A percentile compares a stretch with the other conserved stretches of the same genome.
Evolutionary conservation across 2,797 vertebrate species (phyloP).

Genomic region (Takifugu rubripes): DNA sequence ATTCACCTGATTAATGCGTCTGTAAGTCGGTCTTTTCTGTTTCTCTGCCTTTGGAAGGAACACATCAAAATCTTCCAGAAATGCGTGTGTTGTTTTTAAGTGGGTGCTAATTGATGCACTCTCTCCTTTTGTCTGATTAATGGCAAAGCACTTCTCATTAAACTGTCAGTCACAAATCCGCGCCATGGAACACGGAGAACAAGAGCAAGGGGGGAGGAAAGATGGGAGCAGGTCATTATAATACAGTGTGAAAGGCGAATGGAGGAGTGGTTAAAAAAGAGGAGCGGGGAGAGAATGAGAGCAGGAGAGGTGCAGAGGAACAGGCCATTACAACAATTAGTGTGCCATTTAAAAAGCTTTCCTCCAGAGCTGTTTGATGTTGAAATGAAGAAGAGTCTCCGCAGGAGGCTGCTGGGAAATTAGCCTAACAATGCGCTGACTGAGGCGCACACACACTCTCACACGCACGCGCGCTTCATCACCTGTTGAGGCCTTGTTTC

Average conservation of each 20-base stretch:
- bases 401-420: constrained; percentile 61
- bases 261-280: constrained; percentile 38
- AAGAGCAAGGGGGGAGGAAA: constrained; percentile 37
- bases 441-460: constrained; percentile 31
- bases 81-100: constrained; percentile 55
- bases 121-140: constrained; percentile 72
- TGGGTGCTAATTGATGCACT: constrained; percentile 72
- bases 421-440: constrained; percentile 57
- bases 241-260: constrained; percentile 56
- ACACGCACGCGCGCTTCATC: constrained; percentile 23
- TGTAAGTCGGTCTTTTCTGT: constrained; percentile 10
- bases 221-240: constrained; percentile 55
- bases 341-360: constrained; percentile 64
- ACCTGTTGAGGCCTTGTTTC: constrained; percentile 48
- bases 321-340: constrained; percentile 69
- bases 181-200: constrained; percentile 20
- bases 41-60: not conserved
- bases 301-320: constrained; percentile 45
- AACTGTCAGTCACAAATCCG: constrained; percentile 64
- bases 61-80: constrained; percentile 17
- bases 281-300: constrained; percentile 8
- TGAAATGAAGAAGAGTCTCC: constrained; percentile 64
- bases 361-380: constrained; percentile 65
- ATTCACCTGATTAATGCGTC: constrained; percentile 25
- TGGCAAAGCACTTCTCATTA: constrained; percentile 72